phyloP scores from a whole-genome alignment of 2,113 vertebrate genomes.

The Dryoscopus gambensis region DNA sequence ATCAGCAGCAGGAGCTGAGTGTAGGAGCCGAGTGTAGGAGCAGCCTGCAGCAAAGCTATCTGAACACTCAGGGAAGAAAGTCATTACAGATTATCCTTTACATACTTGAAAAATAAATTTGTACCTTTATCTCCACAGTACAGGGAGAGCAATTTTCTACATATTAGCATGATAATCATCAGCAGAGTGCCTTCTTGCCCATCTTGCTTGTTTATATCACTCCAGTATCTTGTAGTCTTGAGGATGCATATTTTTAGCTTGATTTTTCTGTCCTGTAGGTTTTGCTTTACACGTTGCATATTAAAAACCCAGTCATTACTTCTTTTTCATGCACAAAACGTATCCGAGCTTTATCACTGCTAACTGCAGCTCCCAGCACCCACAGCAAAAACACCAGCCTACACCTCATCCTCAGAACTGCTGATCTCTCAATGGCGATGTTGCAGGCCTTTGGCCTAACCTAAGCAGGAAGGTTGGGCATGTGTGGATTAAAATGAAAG shows the following conservation, averaged over 20 bases:
- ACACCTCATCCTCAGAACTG: not conserved
- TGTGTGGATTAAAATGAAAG: not conserved
- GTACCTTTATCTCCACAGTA: not conserved
- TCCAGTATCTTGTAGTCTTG: not conserved
- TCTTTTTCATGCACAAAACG: not conserved
- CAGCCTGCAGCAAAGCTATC: not conserved
- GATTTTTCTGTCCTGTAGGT: not conserved
- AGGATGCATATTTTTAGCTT: not conserved
- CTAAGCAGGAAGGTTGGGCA: not conserved
- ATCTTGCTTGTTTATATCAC: not conserved
- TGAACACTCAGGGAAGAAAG: not conserved
- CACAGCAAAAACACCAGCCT: not conserved
- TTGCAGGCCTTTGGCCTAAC: not conserved
- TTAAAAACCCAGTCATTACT: not conserved
- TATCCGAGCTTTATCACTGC: not conserved
- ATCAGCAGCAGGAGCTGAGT: not conserved
- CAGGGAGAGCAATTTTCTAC: not conserved
- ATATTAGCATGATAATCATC: not conserved
- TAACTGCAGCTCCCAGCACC: not conserved
- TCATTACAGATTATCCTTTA: not conserved
- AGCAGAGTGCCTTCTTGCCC: not conserved
- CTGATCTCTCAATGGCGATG: fast-evolving
- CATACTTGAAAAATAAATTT: not conserved
- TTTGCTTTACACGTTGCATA: not conserved
- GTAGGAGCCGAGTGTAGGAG: not conserved